Conservation (phyloP, 2,797 vertebrate species). For the Anguilla anguilla region DNA sequence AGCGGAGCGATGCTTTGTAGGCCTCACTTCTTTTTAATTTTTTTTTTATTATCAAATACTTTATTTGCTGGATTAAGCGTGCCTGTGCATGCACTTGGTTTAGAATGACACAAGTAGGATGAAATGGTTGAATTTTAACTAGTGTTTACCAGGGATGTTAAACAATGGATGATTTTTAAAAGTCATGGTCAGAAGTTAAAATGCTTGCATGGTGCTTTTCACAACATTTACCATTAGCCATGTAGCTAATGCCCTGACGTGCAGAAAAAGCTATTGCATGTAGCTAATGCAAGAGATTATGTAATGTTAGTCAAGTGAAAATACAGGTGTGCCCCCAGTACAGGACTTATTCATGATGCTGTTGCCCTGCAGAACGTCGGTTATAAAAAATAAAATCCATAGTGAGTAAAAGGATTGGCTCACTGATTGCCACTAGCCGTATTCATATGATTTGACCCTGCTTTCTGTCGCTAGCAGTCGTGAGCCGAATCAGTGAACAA, state of each 20-base stretch:
- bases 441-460: neutral
- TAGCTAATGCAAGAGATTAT: neutral
- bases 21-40: conserved; percentile 1
- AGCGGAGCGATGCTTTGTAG: conserved; percentile 93
- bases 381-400: neutral
- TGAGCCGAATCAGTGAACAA: neutral
- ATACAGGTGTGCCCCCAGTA: neutral
- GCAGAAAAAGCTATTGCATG: neutral
- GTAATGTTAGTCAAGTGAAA: neutral
- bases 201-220: neutral
- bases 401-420: neutral
- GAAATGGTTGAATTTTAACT: neutral
- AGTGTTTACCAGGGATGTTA: neutral
- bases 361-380: neutral
- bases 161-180: neutral
- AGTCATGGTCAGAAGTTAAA: neutral
- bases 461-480: neutral
- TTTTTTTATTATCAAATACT: neutral
- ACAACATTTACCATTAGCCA: neutral
- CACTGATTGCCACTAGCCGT: neutral
- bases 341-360: neutral
- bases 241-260: neutral
- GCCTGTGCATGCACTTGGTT: conserved; percentile 1
- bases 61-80: neutral
- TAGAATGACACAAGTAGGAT: neutral